A percentile compares a stretch with the other conserved stretches of the same genome.
Evolutionary conservation across 2,888 invertebrate genomes (phyloP).

Genomic region (Phyllotreta cruciferae): DNA sequence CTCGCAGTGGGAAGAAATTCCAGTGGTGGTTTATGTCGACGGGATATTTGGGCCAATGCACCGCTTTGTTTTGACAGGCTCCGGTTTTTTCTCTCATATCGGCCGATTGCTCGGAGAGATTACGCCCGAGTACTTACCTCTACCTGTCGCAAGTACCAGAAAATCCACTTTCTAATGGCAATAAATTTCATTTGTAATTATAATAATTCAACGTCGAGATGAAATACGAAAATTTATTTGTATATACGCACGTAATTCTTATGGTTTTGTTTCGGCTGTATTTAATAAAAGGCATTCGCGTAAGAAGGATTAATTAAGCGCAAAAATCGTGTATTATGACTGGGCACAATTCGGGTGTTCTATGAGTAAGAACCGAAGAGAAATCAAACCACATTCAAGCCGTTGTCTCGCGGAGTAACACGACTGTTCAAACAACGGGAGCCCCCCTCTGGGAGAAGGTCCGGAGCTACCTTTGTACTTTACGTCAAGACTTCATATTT

Average conservation of each 20-base stretch:
- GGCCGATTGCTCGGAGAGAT: too few species aligned
- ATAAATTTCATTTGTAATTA: too few species aligned
- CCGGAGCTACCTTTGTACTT: conserved; percentile 50
- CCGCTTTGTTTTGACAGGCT: conserved; percentile 26
- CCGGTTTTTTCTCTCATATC: neutral
- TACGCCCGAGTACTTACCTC: too few species aligned
- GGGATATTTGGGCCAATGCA: conserved; percentile 26
- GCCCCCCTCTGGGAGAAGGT: conserved; percentile 33
- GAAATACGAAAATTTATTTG: too few species aligned
- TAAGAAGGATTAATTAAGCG: too few species aligned
- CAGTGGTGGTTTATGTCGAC: conserved; percentile 28
- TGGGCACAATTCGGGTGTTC: conserved; percentile 15
- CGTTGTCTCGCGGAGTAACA: conserved; percentile 29
- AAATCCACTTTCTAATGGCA: too few species aligned
- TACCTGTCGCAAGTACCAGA: too few species aligned
- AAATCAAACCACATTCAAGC: conserved; percentile 7
- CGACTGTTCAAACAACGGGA: conserved; percentile 23
- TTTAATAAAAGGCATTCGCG: too few species aligned
- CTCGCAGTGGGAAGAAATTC: conserved; percentile 29
- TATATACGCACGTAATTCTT: too few species aligned
- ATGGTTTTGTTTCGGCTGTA: too few species aligned
- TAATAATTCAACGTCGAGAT: too few species aligned
- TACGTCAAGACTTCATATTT: conserved; percentile 58
- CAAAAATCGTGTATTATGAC: too few species aligned
- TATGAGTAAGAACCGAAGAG: conserved; percentile 27